These are phyloP conservation scores for Monodelphis domestica DNA, from an alignment of 2,797 vertebrate species.

Conservation along the genomic window DNA sequence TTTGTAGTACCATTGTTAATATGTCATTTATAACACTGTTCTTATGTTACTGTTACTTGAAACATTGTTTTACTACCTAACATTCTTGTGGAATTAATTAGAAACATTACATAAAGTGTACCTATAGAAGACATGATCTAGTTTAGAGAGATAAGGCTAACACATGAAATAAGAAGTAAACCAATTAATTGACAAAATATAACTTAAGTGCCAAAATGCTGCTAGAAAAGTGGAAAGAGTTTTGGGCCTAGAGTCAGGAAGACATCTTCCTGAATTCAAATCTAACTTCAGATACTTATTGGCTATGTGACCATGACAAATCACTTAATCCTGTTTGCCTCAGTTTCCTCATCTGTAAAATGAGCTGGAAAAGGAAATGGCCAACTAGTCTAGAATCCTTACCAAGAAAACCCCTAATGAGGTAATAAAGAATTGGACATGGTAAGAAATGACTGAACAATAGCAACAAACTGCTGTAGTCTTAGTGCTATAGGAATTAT, in stretches of 20 bases:
- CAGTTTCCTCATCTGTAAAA: too few relatives aligned
- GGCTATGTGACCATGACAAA: too few relatives aligned
- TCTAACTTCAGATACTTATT: too few relatives aligned
- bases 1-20: neutral
- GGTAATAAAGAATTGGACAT: too few relatives aligned
- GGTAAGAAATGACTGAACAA: too few relatives aligned
- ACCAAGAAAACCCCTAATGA: too few relatives aligned
- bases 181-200: neutral
- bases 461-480: neutral
- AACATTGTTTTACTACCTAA: neutral
- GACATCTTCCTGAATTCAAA: too few relatives aligned
- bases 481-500: neutral
- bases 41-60: neutral
- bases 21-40: neutral
- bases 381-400: too few relatives aligned
- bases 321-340: too few relatives aligned
- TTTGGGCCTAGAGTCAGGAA: too few relatives aligned
- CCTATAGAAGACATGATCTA: neutral
- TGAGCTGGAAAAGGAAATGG: too few relatives aligned
- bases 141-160: neutral
- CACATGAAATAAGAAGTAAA: neutral
- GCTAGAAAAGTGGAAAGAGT: too few relatives aligned
- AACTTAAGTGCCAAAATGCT: neutral
- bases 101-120: neutral
- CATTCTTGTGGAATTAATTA: neutral